These are phyloP conservation scores for Saguinus imperator DNA, from an alignment of 2,113 vertebrate genomes.

Conservation along the genomic window DNA sequence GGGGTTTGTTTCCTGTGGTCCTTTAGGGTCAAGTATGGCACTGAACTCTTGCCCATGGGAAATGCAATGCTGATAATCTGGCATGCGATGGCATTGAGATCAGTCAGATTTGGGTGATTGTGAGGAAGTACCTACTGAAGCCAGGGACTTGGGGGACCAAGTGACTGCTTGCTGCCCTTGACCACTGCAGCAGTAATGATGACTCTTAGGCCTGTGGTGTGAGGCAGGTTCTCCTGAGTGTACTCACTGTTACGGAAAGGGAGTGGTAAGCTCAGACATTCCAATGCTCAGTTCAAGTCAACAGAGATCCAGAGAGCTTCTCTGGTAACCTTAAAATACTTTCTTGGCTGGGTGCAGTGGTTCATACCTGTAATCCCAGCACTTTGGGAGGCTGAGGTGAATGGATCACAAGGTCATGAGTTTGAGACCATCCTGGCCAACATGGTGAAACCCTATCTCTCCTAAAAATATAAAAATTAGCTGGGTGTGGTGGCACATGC, in stretches of 20 bases:
- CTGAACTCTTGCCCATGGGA: background rate
- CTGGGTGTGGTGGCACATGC: too few relatives aligned
- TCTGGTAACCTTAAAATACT: background rate
- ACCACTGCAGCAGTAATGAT: fast-evolving
- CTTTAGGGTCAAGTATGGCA: too few relatives aligned
- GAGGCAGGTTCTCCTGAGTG: background rate
- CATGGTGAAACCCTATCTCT: too few relatives aligned
- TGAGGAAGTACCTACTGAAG: background rate
- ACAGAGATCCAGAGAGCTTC: background rate
- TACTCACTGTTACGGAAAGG: background rate
- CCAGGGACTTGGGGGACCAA: background rate
- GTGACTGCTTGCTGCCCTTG: background rate
- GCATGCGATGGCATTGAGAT: fast-evolving
- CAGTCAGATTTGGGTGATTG: background rate
- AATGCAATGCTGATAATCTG: fast-evolving
- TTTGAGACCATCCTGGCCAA: too few relatives aligned
- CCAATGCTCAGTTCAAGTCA: background rate
- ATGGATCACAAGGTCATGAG: too few relatives aligned
- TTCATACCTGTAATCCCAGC: too few relatives aligned
- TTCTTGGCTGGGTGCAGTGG: background rate
- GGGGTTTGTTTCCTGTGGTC: background rate
- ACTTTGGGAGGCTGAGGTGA: too few relatives aligned
- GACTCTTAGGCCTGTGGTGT: background rate
- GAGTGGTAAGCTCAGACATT: background rate
- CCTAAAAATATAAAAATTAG: too few relatives aligned